A percentile compares a stretch with the other conserved stretches of the same genome.
Evolutionary conservation across 2,888 invertebrate genomes (phyloP).

Genomic region (Trilocha varians): DNA sequence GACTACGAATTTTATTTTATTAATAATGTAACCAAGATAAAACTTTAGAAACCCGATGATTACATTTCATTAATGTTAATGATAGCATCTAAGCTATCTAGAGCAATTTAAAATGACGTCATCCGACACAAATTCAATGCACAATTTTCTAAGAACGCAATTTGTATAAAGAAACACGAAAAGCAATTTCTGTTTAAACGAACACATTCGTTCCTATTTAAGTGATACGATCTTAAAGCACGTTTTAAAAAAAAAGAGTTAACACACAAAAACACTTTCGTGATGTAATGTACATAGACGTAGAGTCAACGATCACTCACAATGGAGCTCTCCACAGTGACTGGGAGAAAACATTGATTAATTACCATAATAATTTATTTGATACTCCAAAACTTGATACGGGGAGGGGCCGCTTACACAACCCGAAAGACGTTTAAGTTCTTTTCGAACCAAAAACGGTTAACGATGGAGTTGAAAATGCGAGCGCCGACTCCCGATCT

Average conservation of each 20-base stretch:
- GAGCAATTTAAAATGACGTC: neutral
- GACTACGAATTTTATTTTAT: conserved; percentile 1
- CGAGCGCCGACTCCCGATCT: conserved; percentile 37
- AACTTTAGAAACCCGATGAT: neutral
- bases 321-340: conserved; percentile 61
- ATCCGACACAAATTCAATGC: neutral
- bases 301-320: conserved; percentile 66
- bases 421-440: conserved; percentile 43
- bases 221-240: conserved; percentile 29
- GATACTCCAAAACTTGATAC: conserved; percentile 70
- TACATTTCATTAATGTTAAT: neutral
- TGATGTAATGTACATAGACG: conserved; percentile 47
- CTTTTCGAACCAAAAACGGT: conserved; percentile 49
- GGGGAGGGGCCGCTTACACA: conserved; percentile 58
- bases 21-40: too few relatives aligned
- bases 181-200: conserved; percentile 14
- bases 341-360: conserved; percentile 73
- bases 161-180: neutral
- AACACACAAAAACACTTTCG: conserved; percentile 56
- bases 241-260: conserved; percentile 33
- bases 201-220: conserved; percentile 26
- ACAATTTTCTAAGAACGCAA: neutral
- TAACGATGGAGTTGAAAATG: conserved; percentile 33
- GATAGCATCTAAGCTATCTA: neutral
- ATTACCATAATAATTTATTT: conserved; percentile 74